Base-by-base conservation (phyloP, 2,888 invertebrate genomes). In the Lypha dubia region DNA sequence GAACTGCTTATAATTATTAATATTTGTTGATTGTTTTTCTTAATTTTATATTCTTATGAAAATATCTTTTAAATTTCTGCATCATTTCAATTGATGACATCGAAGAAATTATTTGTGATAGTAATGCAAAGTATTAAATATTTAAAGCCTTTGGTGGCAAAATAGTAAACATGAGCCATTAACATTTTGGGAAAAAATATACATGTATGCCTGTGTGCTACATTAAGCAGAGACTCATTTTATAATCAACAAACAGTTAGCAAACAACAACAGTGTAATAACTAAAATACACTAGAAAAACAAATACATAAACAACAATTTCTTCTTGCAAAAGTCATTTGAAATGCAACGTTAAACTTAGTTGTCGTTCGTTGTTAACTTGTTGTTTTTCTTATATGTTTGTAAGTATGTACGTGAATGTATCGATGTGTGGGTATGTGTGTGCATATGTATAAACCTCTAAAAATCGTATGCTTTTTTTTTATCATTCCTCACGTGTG, bases 401-500 rank as follows among this genome's bases (percentile, higher is more conserved):
- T 8, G 24, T 5, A 13, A 11, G 38, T 20, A 17, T 60, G 35
- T 35, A 17, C 3, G 8, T 9, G 8, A n/a, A 28, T 28, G 28
- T 20, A 8, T 46, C 4, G 56, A 7, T 15, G n/a, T 7, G 20
- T 41, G 15, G 1, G 7, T 22, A 20, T 11, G n/a, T 41, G 5
- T 24, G n/a, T 44, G n/a, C 13, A 7, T 15, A 8, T 17, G 41
- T 15, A 44, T 28, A n/a, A 15, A 7, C 15, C 22, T 38, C 53
- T 4, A 53, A 38, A n/a, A 13, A 32, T 53, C 63, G 67, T 24
- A 77, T 68, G 20, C 17, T 22, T 32, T 60, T 68, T n/a, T 53
- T 15, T 51, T 51, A 49, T 73, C 65, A 65, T 56, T 63, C 60
- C 58, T 58, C 83, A 79, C 79, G 83, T 83, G 83, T 62, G 65